Evolutionary conservation across 2,888 invertebrate genomes (phyloP).

Genomic region (Phaonia tiefii): DNA sequence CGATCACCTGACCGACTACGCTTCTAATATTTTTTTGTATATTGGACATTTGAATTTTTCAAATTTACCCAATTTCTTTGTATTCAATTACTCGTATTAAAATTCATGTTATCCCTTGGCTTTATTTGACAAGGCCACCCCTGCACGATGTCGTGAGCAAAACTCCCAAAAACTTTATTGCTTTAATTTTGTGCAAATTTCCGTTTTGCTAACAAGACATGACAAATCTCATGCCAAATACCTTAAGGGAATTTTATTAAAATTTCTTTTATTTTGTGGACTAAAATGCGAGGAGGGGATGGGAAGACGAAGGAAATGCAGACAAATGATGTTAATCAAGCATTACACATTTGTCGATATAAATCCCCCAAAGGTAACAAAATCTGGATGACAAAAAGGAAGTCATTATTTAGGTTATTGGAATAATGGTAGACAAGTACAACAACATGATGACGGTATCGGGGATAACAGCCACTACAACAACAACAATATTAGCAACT

Average conservation of each 20-base stretch:
- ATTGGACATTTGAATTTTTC: no score
- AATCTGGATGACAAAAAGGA: slow-evolving; percentile 61
- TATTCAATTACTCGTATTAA: no score
- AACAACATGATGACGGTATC: background rate
- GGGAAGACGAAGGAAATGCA: slow-evolving; percentile 35
- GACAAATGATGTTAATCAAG: slow-evolving; percentile 65
- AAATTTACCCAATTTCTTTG: no score
- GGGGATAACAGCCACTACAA: background rate
- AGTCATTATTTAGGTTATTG: slow-evolving; percentile 64
- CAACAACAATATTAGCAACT: slow-evolving; percentile 31
- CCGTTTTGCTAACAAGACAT: slow-evolving; percentile 37
- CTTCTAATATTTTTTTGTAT: no score
- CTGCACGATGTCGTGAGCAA: background rate
- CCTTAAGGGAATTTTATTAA: slow-evolving; percentile 54
- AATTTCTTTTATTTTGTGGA: slow-evolving; percentile 10
- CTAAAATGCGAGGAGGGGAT: background rate
- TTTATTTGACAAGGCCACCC: no score
- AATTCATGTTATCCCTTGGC: no score
- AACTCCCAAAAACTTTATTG: background rate
- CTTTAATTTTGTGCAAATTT: no score
- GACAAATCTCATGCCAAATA: slow-evolving; percentile 44
- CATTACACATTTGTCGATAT: slow-evolving; percentile 47
- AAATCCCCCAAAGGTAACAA: slow-evolving; percentile 48
- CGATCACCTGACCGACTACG: no score
- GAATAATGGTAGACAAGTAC: slow-evolving; percentile 11